These are phyloP conservation scores for Seriola quinqueradiata DNA, from an alignment of 2,113 vertebrate species.

Conservation along the genomic window DNA sequence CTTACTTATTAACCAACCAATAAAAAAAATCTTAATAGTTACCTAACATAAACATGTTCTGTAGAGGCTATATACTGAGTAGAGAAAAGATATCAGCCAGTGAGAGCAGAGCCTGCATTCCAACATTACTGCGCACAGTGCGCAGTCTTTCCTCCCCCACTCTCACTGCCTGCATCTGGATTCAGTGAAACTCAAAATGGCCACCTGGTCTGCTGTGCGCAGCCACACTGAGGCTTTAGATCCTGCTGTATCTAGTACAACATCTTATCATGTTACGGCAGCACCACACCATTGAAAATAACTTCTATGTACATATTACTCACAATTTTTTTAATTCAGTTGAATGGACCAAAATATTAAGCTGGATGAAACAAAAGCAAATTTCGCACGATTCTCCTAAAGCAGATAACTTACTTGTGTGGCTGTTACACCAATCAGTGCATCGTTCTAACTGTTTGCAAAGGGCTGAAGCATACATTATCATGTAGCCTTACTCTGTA, in stretches of 20 bases:
- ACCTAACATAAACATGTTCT: not conserved
- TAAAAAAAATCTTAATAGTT: not conserved
- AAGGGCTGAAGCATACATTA: not conserved
- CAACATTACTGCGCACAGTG: conserved; percentile 66
- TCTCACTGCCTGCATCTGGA: conserved; percentile 71
- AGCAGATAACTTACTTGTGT: not conserved
- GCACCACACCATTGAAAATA: not conserved
- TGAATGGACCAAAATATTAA: not conserved
- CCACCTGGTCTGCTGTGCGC: conserved; percentile 71
- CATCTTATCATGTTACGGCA: conserved; percentile 4
- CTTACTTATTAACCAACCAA: conserved; percentile 19
- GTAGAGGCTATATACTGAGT: conserved; percentile 21
- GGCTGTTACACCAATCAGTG: not conserved
- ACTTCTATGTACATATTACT: not conserved
- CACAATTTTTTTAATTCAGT: not conserved
- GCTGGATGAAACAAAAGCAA: not conserved
- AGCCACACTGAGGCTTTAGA: conserved; percentile 42
- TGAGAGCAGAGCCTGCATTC: conserved; percentile 68
- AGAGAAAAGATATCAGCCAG: conserved; percentile 38
- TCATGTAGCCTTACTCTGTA: no score
- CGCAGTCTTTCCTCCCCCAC: conserved; percentile 68
- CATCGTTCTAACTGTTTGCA: not conserved
- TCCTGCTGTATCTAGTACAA: conserved; percentile 13
- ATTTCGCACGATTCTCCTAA: not conserved
- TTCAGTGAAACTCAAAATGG: conserved; percentile 81